These are phyloP conservation scores for Drosophila nigrodunni DNA, from an alignment of 1,140 invertebrate species.

Conservation along the genomic window DNA sequence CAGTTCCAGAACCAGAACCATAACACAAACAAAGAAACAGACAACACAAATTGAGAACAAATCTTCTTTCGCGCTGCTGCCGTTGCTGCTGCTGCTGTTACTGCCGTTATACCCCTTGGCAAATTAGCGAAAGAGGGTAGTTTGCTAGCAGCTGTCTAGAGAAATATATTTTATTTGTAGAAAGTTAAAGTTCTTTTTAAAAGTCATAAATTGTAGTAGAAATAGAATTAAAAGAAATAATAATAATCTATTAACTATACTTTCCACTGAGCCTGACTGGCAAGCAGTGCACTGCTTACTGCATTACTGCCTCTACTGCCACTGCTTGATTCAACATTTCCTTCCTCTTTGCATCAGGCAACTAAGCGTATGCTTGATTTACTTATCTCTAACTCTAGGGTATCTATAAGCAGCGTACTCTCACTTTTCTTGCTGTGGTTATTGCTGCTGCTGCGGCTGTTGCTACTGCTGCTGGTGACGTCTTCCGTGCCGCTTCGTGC, in stretches of 20 bases:
- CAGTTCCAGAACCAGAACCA: slow-evolving; percentile 53
- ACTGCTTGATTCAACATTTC: slow-evolving; percentile 2
- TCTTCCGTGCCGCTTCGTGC: slow-evolving; percentile 79
- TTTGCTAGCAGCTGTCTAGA: background rate
- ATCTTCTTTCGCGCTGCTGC: slow-evolving; percentile 28
- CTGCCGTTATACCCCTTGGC: background rate
- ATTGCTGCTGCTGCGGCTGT: slow-evolving; percentile 6
- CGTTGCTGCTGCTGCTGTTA: slow-evolving; percentile 1
- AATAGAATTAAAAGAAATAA: no score
- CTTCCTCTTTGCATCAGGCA: background rate
- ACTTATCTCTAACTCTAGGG: background rate
- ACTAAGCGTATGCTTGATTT: background rate
- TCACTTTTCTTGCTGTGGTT: background rate
- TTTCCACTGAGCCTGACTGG: no score
- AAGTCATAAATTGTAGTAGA: no score
- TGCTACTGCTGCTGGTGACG: slow-evolving; percentile 56
- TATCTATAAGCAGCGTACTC: background rate
- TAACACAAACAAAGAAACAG: slow-evolving; percentile 44
- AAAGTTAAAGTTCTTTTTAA: no score
- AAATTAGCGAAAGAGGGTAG: background rate
- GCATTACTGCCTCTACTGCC: no score
- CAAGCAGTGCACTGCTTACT: slow-evolving; percentile 1
- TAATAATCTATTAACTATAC: no score
- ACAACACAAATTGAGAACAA: slow-evolving; percentile 35
- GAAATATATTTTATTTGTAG: no score